A percentile compares a stretch with the other conserved stretches of the same genome.
These are phyloP conservation scores for Hippotragus niger DNA, from an alignment of 2,113 vertebrate genomes.

Conservation along the genomic window DNA sequence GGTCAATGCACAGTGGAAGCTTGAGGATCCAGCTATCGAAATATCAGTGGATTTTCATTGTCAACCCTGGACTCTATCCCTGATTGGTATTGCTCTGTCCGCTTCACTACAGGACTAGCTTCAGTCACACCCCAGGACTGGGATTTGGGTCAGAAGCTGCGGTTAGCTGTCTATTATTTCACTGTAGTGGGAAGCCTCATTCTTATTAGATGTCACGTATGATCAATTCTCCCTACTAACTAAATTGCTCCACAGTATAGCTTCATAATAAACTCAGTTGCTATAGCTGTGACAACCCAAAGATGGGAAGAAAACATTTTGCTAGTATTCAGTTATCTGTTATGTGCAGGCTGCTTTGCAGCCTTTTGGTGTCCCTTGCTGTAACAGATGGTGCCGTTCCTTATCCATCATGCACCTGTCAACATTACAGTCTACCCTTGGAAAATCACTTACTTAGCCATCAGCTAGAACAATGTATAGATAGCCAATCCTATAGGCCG, in stretches of 20 bases:
- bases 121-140: background rate
- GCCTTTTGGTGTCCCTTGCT: background rate
- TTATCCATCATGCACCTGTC: background rate
- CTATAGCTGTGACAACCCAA: background rate
- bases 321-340: background rate
- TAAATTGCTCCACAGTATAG: background rate
- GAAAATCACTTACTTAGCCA: background rate
- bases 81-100: background rate
- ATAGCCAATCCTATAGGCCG: background rate
- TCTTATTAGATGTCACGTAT: background rate
- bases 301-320: background rate
- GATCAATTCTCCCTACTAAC: background rate
- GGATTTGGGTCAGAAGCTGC: background rate
- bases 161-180: background rate
- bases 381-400: background rate
- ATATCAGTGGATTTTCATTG: background rate
- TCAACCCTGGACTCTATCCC: background rate
- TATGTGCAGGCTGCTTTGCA: background rate
- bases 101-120: background rate
- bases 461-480: background rate
- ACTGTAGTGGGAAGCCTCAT: background rate
- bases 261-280: background rate
- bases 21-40: background rate
- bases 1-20: background rate
- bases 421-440: background rate